Conservation (phyloP, 2,888 invertebrate species). For the Ennomos erosarius region DNA sequence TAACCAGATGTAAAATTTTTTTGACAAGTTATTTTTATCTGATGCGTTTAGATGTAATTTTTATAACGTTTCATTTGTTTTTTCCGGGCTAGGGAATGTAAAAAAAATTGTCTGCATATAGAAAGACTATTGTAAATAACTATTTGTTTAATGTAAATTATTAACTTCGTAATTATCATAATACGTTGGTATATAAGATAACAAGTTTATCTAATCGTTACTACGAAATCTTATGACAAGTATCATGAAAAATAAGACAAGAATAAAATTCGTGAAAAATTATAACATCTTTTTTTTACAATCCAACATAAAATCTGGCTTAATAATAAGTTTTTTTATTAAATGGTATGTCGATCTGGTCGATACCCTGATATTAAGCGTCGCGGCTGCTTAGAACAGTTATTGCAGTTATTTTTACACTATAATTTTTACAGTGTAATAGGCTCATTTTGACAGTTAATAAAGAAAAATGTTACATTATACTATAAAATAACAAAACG, state of each 20-base stretch:
- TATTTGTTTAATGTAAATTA: conserved; percentile 50
- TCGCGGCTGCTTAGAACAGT: too few species aligned
- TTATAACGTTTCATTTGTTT: conserved; percentile 2
- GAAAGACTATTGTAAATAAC: conserved; percentile 38
- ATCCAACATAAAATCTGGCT: too few species aligned
- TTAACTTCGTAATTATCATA: conserved; percentile 54
- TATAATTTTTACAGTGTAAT: too few species aligned
- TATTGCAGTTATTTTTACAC: too few species aligned
- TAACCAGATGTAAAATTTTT: conserved; percentile 1
- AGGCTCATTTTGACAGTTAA: too few species aligned
- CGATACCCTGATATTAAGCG: too few species aligned
- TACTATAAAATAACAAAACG: too few species aligned
- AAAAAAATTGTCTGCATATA: conserved; percentile 26
- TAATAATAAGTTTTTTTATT: too few species aligned
- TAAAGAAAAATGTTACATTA: too few species aligned
- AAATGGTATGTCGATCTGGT: too few species aligned
- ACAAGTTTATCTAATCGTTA: conserved; percentile 78
- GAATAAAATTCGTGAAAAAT: conserved; percentile 74
- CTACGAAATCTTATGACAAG: conserved; percentile 81
- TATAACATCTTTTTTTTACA: conserved; percentile 32
- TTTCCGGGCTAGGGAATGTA: conserved; percentile 11
- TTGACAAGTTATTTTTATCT: too few species aligned
- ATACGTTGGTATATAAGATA: conserved; percentile 69
- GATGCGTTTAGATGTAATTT: neutral
- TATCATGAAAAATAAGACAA: conserved; percentile 76